Percentiles rank a stretch among this genome's conserved stretches.
phyloP scores from a whole-genome alignment of 35 echinoderm and acorn worm species.

The Hemicentrotus pulcherrimus region DNA sequence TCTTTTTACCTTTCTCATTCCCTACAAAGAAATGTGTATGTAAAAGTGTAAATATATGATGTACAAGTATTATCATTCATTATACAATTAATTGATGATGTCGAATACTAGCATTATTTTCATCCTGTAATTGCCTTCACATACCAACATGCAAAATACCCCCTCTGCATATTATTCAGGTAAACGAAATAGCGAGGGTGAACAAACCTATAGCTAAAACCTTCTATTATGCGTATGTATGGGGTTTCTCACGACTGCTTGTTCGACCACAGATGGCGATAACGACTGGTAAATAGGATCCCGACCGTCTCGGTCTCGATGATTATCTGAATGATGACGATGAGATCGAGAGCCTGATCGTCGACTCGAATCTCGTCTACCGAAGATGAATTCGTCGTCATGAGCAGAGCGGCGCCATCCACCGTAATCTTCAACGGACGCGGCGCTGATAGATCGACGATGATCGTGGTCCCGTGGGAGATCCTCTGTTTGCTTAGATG shows the following conservation, averaged over 20 bases:
- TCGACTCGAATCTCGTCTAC: background rate
- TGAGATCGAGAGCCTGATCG: slow-evolving; percentile 7
- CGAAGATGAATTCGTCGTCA: background rate
- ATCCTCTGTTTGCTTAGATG: background rate
- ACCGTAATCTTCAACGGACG: background rate
- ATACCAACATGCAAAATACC: background rate
- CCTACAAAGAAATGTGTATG: too few relatives aligned
- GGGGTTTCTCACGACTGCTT: slow-evolving; percentile 25
- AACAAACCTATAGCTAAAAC: background rate
- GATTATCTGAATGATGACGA: background rate
- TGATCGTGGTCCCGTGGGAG: background rate
- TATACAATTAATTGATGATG: too few relatives aligned
- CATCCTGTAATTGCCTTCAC: background rate
- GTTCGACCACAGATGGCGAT: background rate
- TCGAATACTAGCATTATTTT: background rate
- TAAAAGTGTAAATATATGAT: too few relatives aligned
- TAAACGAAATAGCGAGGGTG: background rate
- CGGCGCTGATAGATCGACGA: background rate
- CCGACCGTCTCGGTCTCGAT: background rate
- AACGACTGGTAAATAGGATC: background rate
- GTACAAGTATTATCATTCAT: too few relatives aligned
- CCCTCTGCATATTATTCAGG: background rate
- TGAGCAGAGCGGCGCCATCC: background rate
- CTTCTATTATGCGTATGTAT: background rate
- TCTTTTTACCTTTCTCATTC: too few relatives aligned